These are phyloP conservation scores for Mechanitis mazaeus DNA, from an alignment of 2,888 invertebrate species.

Conservation along the genomic window DNA sequence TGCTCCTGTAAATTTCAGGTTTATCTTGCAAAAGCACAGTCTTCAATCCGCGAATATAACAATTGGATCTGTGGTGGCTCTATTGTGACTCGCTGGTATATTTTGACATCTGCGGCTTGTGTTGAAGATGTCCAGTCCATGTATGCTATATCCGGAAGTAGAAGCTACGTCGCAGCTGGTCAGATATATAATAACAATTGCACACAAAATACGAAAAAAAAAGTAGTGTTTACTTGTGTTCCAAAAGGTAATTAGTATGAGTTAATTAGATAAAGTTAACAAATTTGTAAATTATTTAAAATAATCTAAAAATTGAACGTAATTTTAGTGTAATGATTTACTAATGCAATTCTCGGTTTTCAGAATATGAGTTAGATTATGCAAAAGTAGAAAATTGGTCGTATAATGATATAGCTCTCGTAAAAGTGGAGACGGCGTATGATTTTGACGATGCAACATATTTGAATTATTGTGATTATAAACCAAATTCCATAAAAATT, in stretches of 20 bases:
- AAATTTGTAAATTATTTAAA: no score
- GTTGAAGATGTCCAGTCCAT: constrained; percentile 35
- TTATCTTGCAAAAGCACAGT: constrained; percentile 27
- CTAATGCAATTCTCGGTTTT: constrained; percentile 15
- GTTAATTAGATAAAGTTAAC: no score
- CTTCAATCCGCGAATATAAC: constrained; percentile 25
- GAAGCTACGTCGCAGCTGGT: constrained; percentile 31
- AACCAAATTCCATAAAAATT: constrained; percentile 34
- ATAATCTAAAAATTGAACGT: no score
- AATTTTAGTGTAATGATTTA: no score
- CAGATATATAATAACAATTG: constrained; percentile 37
- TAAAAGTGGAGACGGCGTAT: constrained; percentile 42
- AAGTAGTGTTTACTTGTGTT: constrained; percentile 40
- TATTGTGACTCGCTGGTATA: constrained; percentile 26
- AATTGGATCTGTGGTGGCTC: constrained; percentile 38
- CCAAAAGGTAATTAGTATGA: constrained; percentile 35
- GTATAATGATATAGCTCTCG: constrained; percentile 45
- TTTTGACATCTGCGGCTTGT: constrained; percentile 40
- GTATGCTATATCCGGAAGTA: constrained; percentile 35
- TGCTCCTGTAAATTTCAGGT: constrained; percentile 19
- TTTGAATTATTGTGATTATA: constrained; percentile 34
- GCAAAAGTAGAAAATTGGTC: constrained; percentile 42
- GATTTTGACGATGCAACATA: constrained; percentile 29
- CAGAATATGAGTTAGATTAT: constrained; percentile 42
- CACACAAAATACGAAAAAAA: constrained; percentile 40